phyloP scores from a whole-genome alignment of 2,888 invertebrate species.

The Pandemis heparana region DNA sequence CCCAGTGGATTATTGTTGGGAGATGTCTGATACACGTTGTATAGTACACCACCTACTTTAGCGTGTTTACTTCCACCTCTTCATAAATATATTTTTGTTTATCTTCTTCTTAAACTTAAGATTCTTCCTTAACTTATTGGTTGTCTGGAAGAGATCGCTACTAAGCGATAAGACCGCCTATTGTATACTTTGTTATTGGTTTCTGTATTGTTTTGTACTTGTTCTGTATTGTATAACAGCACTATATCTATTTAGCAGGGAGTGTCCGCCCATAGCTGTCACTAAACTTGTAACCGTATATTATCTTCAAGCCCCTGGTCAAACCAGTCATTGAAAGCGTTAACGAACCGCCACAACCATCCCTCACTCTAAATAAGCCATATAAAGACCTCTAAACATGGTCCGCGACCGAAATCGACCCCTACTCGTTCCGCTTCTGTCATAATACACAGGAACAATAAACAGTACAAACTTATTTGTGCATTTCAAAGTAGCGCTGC shows the following conservation, averaged over 20 bases:
- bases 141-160: too few species aligned
- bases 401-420: constrained; percentile 23
- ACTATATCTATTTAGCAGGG: background rate
- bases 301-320: background rate
- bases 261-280: background rate
- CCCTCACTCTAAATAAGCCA: constrained; percentile 1
- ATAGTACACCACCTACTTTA: too few species aligned
- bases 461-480: constrained; percentile 47
- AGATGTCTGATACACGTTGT: too few species aligned
- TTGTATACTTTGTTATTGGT: too few species aligned
- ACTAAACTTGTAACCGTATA: background rate
- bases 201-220: too few species aligned
- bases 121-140: too few species aligned
- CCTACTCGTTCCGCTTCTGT: constrained; percentile 47
- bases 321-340: background rate
- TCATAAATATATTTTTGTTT: too few species aligned
- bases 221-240: too few species aligned
- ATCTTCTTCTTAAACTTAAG: too few species aligned
- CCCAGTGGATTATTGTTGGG: too few species aligned
- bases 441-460: constrained; percentile 72
- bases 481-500: background rate
- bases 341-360: background rate
- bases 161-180: too few species aligned
- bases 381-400: constrained; percentile 15
- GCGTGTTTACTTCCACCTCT: too few species aligned